These are phyloP conservation scores for Drosophila orosa DNA, from an alignment of 1,140 invertebrate species.

Conservation along the genomic window DNA sequence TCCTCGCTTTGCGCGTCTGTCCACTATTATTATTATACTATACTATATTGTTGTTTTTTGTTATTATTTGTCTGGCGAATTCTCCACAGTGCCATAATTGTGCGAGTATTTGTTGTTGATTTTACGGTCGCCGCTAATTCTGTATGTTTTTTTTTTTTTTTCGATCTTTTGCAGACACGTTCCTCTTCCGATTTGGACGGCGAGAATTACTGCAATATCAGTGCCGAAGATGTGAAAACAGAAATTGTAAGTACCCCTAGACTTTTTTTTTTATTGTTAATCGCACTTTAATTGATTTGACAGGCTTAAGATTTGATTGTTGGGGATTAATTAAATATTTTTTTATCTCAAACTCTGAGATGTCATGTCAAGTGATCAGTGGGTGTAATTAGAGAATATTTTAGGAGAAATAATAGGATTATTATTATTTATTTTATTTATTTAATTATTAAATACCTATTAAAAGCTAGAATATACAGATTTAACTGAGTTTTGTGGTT, in stretches of 20 bases:
- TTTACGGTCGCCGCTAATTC: constrained; percentile 51
- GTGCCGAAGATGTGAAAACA: constrained; percentile 83
- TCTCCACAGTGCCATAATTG: constrained; percentile 61
- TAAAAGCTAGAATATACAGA: not conserved
- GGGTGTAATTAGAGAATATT: constrained; percentile 32
- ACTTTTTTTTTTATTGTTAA: constrained; percentile 31
- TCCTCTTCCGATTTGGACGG: constrained; percentile 78
- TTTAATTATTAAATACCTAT: not conserved
- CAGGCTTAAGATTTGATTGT: constrained; percentile 17
- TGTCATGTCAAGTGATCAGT: constrained; percentile 7
- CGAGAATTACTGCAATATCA: constrained; percentile 82
- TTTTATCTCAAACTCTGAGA: constrained; percentile 2
- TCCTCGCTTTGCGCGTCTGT: constrained; percentile 23
- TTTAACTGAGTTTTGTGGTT: constrained; percentile 1
- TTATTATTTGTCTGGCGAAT: constrained; percentile 75
- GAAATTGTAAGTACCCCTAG: constrained; percentile 78
- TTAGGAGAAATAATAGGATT: too few relatives aligned
- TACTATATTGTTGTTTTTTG: constrained; percentile 38
- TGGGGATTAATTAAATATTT: constrained; percentile 11
- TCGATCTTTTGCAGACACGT: constrained; percentile 64
- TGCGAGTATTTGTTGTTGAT: constrained; percentile 36
- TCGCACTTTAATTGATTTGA: constrained; percentile 54
- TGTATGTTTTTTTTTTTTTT: constrained; percentile 45
- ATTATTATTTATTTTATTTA: too few relatives aligned
- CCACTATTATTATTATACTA: constrained; percentile 39